Evolutionary conservation across 1,140 invertebrate genomes (phyloP), one percentile per base, ranked within the genome.

Genomic region (Grapholita molesta): DNA sequence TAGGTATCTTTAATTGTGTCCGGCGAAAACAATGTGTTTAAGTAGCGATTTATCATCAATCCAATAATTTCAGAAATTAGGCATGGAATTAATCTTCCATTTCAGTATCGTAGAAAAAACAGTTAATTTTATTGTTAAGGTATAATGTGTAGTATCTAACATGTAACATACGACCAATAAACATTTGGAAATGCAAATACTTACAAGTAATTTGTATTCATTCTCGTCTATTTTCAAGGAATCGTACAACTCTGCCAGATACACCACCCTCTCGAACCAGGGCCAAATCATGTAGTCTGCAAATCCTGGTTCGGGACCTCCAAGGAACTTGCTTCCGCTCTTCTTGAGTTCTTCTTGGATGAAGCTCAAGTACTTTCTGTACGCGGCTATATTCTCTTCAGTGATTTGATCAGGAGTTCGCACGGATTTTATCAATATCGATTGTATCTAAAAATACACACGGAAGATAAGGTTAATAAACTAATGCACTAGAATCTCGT

Each of bases 211-310:
- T 25, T 74, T 78, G 53, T 80, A 85, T 73, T 82, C 80, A 0
- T 69, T 15, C 9, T 69, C 61, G 53, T 86, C 81, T 35, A 89
- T 78, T 28, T 67, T 74, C 3, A 71, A 23, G 12, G 64, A 75
- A 4, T 75, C 57, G 23, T 83, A 76, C 0, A 69, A 48, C 15
- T 82, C 72, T 18, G 73, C 68, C 52, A 94, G 74, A 65, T 93
- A 92, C 0, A 94, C 83, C 5, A 88, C 24, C 73, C 96, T 93
- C 85, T 98, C 97, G 75, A 96, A 95, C 96, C 96, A 97, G 1
- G 97, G 97, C 97, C 97, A 98, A 68, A 97, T 96, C 96, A 97
- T 97, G 68, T 96, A 96, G 84, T 98, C 97, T n/a, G 96, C 92
- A 93, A 96, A 96, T n/a, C 96, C 96, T 4, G 96, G 96, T 68